phyloP scores from a whole-genome alignment of 1,140 invertebrate species.

The Asbolus verrucosus region DNA sequence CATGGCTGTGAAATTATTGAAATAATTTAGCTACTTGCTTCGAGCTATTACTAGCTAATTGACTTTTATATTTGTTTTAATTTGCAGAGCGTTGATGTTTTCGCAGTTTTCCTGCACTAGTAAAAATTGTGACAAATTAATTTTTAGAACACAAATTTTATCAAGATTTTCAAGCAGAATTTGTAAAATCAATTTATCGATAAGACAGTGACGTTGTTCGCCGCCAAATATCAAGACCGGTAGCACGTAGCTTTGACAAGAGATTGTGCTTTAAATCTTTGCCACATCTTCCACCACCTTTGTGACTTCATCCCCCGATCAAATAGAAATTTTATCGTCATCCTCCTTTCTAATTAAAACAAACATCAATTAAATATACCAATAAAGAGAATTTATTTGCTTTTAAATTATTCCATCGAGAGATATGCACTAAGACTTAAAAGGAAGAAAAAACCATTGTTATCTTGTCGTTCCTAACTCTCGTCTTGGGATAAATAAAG shows the following conservation, averaged over 20 bases:
- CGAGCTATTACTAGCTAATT: neutral
- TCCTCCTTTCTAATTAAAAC: conserved; percentile 17
- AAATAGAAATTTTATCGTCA: neutral
- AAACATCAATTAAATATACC: conserved; percentile 31
- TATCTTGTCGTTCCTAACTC: neutral
- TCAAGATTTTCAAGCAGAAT: neutral
- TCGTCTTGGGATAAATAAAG: conserved; percentile 6
- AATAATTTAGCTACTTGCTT: conserved; percentile 25
- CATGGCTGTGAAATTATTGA: conserved; percentile 6
- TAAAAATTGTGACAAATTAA: too few species aligned
- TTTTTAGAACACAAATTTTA: too few species aligned
- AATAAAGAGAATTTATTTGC: conserved; percentile 20
- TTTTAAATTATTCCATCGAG: conserved; percentile 10
- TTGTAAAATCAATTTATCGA: conserved; percentile 33
- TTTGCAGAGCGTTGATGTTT: neutral
- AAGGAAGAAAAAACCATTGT: neutral
- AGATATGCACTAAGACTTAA: neutral
- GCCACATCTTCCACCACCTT: too few species aligned
- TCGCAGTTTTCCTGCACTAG: too few species aligned
- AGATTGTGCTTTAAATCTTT: conserved; percentile 3
- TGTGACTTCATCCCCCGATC: too few species aligned
- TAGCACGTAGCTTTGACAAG: conserved; percentile 17
- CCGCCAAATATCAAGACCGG: conserved; percentile 9
- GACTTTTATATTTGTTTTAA: conserved; percentile 4
- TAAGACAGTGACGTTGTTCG: neutral